phyloP scores from a whole-genome alignment of 2,113 vertebrate species.

The Prunella fulvescens region DNA sequence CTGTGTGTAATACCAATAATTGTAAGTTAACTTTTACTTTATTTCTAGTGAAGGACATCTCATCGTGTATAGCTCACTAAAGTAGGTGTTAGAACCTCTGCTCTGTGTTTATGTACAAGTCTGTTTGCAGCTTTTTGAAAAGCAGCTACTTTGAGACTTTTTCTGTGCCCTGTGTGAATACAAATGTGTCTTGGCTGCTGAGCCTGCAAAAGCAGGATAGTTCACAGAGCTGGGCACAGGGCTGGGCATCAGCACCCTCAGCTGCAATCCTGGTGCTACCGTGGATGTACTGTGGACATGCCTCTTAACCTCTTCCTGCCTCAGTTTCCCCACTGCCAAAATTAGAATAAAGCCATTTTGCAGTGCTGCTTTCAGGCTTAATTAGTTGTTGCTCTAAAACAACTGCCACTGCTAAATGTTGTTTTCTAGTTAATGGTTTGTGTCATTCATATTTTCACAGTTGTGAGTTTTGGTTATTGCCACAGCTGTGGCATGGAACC shows the following conservation, averaged over 20 bases:
- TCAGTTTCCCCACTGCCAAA: conserved; percentile 25
- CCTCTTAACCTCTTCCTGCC: not conserved
- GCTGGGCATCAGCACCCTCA: not conserved
- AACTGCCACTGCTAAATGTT: not conserved
- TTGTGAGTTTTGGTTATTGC: not conserved
- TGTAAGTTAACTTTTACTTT: conserved; percentile 30
- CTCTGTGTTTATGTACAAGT: not conserved
- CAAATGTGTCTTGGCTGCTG: not conserved
- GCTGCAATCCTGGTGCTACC: not conserved
- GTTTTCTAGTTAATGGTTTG: not conserved
- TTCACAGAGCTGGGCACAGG: not conserved
- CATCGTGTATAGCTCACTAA: not conserved
- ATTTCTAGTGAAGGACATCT: conserved; percentile 41
- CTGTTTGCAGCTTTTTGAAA: conserved; percentile 6
- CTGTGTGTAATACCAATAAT: not conserved
- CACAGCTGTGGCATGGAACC: not conserved
- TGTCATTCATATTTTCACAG: not conserved
- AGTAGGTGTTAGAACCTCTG: conserved; percentile 32
- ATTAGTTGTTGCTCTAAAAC: not conserved
- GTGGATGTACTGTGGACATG: not conserved
- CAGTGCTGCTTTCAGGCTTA: conserved; percentile 17
- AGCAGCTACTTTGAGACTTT: not conserved
- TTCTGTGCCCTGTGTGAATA: not conserved
- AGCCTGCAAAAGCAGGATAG: not conserved
- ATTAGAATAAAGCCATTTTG: not conserved